Conservation (phyloP, 2,797 vertebrate genomes). For the Diplodus sargus region DNA sequence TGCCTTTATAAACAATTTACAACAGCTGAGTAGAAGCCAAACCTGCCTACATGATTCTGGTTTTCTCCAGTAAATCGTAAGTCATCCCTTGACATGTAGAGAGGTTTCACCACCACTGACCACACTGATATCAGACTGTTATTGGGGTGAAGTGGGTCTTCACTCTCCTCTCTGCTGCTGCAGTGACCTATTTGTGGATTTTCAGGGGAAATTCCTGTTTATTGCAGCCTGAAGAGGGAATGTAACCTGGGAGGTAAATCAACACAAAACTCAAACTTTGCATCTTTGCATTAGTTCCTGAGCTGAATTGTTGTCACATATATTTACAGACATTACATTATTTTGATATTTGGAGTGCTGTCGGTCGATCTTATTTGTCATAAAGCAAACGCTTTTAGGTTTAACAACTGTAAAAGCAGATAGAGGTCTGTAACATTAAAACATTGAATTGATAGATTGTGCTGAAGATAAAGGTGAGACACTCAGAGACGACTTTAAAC, state of each 20-base stretch:
- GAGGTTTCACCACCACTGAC: background rate
- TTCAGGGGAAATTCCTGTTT: background rate
- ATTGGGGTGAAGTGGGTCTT: background rate
- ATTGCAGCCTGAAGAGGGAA: background rate
- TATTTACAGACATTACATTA: constrained; percentile 11
- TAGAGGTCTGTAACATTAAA: background rate
- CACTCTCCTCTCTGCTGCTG: background rate
- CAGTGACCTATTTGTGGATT: constrained; percentile 6
- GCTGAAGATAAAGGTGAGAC: too few relatives aligned
- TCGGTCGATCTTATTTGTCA: background rate
- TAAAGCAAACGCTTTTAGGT: background rate
- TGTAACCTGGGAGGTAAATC: background rate
- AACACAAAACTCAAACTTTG: constrained; percentile 13
- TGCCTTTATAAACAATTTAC: background rate
- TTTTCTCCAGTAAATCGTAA: background rate
- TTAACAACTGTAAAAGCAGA: background rate
- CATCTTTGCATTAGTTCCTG: background rate
- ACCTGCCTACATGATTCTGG: background rate
- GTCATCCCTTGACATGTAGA: background rate
- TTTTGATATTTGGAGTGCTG: background rate
- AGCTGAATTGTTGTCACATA: constrained; percentile 2
- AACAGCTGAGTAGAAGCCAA: background rate
- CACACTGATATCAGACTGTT: background rate
- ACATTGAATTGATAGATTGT: background rate
- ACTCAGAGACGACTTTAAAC: too few relatives aligned